A percentile compares a stretch with the other conserved stretches of the same genome.
These are phyloP conservation scores for Calypte anna DNA, from an alignment of 2,113 vertebrate genomes.

Conservation along the genomic window DNA sequence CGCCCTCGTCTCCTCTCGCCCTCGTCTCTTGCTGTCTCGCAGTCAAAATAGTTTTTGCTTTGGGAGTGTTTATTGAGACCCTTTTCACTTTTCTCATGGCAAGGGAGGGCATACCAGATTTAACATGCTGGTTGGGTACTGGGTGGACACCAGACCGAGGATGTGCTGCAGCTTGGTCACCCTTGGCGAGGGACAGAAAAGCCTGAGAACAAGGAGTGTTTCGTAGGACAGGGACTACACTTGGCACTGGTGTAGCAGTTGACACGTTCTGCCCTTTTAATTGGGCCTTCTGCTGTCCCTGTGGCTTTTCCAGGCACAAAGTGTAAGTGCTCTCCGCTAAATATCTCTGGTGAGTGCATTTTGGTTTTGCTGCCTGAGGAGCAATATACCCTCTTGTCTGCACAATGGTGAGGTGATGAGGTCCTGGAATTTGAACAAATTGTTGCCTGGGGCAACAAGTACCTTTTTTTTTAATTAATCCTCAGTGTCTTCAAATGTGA, in stretches of 20 bases:
- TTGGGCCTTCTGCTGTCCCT: accelerated
- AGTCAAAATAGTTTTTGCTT: neutral
- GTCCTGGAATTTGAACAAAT: neutral
- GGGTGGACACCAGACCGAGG: neutral
- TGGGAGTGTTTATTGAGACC: neutral
- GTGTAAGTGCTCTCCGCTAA: neutral
- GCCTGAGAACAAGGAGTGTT: neutral
- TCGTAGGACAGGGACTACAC: neutral
- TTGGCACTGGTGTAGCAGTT: neutral
- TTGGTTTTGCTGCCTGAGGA: neutral
- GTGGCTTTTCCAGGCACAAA: neutral
- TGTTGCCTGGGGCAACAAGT: neutral
- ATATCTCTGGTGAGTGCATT: neutral
- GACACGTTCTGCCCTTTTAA: neutral
- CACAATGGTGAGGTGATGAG: neutral
- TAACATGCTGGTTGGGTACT: neutral
- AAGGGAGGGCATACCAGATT: accelerated
- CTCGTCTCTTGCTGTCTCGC: neutral
- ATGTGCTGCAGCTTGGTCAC: neutral
- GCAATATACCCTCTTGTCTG: neutral
- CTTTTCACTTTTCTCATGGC: neutral
- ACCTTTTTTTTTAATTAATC: neutral
- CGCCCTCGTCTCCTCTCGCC: no score
- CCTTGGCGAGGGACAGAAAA: neutral
- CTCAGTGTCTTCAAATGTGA: neutral